A percentile compares a stretch with the other conserved stretches of the same genome.
phyloP scores from a whole-genome alignment of 2,888 invertebrate genomes.

The Pachydiplax longipennis region DNA sequence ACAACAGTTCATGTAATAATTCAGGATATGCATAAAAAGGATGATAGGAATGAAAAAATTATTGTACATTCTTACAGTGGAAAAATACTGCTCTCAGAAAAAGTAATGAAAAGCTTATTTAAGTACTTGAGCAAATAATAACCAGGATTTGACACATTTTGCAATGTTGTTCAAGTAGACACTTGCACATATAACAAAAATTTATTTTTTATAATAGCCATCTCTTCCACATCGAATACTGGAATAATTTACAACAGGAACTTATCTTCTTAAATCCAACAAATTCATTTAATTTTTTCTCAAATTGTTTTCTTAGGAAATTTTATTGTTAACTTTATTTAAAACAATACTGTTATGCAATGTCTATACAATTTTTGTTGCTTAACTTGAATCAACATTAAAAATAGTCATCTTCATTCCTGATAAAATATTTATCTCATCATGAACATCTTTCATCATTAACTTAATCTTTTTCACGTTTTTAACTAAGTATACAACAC shows the following conservation, averaged over 20 bases:
- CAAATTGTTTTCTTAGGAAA: not conserved
- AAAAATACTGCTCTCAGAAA: conserved; percentile 16
- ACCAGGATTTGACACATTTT: not conserved
- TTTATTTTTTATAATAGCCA: not conserved
- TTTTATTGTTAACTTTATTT: not conserved
- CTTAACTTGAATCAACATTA: not conserved
- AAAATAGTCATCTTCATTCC: not conserved
- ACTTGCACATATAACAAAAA: not conserved
- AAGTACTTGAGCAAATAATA: conserved; percentile 28
- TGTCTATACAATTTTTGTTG: not conserved
- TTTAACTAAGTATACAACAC: not conserved
- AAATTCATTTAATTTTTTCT: not conserved
- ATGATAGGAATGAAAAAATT: not conserved
- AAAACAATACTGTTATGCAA: not conserved
- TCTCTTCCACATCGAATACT: not conserved
- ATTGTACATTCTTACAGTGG: not conserved
- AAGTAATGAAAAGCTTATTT: not conserved
- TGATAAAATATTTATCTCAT: not conserved
- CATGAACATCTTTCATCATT: not conserved
- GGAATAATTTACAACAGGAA: not conserved
- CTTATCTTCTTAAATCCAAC: not conserved
- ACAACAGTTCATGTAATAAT: not conserved
- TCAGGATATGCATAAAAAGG: not conserved
- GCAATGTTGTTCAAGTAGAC: not conserved
- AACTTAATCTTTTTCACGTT: not conserved